Percentiles rank a stretch among this genome's conserved stretches.
Conservation (phyloP, 2,113 vertebrate species). For the Planiliza haematocheilus region DNA sequence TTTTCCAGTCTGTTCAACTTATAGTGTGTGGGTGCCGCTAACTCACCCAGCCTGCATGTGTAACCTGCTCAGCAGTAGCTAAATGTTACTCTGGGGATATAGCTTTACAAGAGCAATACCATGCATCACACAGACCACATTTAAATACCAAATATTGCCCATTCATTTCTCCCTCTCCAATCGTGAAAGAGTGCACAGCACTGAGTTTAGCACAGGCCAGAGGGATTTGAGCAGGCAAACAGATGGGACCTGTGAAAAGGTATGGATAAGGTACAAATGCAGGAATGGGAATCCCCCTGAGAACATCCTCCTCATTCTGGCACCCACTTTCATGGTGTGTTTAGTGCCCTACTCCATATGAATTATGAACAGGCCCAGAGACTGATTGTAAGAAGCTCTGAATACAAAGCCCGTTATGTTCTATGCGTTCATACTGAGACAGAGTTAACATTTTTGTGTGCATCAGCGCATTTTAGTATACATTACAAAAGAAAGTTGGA, state of each 20-base stretch:
- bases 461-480: slow-evolving; percentile 33
- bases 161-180: slow-evolving; percentile 79
- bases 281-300: slow-evolving; percentile 70
- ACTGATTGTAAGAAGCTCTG: slow-evolving; percentile 67
- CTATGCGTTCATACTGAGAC: slow-evolving; percentile 38
- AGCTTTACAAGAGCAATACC: slow-evolving; percentile 81
- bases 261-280: slow-evolving; percentile 79
- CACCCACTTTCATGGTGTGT: slow-evolving; percentile 78
- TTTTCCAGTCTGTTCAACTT: slow-evolving; percentile 78
- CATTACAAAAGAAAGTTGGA: slow-evolving; percentile 29
- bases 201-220: slow-evolving; percentile 81
- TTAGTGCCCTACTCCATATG: slow-evolving; percentile 75
- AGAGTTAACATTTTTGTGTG: slow-evolving; percentile 38
- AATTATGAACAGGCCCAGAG: slow-evolving; percentile 71
- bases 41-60: slow-evolving; percentile 69
- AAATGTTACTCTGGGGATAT: slow-evolving; percentile 83
- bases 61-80: slow-evolving; percentile 79
- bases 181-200: slow-evolving; percentile 67
- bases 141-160: slow-evolving; percentile 84
- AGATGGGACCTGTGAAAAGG: slow-evolving; percentile 82
- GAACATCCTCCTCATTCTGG: slow-evolving; percentile 73
- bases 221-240: slow-evolving; percentile 84
- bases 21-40: slow-evolving; percentile 79
- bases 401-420: slow-evolving; percentile 67
- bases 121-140: slow-evolving; percentile 83